Base-by-base conservation (phyloP, 2,113 vertebrate species). In the Cynoglossus semilaevis region DNA sequence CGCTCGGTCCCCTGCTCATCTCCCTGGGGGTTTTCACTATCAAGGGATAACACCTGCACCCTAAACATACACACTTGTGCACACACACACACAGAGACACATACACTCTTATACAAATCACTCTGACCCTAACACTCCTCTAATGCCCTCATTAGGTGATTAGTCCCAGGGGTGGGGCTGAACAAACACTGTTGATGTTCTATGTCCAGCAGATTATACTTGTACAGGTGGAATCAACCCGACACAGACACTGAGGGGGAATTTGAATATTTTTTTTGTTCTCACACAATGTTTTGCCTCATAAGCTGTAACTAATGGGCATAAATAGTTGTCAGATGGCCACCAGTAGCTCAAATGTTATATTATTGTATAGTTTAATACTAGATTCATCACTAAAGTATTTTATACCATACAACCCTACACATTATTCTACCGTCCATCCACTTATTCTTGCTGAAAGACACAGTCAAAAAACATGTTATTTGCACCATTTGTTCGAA, bases 71-170 rank as follows among this genome's bases (percentile, higher is more conserved):
- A 79, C 67, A 73, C 64, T 63, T 46, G 50, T 40, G 63, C 62
- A 73, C 46, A 50, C 52, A 46, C 49, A 67, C 38, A 63, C 38
- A 29, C 51, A 61, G 15, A 8, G 2, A 3, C 42, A 58, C 67
- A 74, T 54, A 73, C 52, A 72, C 22, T 9, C 60, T 54, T 57
- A 81, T 56, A 81, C 76, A 88, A 85, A 84, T 76, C 50, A 64
- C 72, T 69, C 35, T 88, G 85, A 90, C 83, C 87, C 71, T 78
- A 76, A 81, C 72, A 83, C 84, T 80, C 74, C 44, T 74, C 65
- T 78, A 82, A 87, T 86, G 82, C 81, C 78, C 83, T 88, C 80
- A 88, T 88, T 88, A 84, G 80, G 77, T 89, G 80, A 90, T 89
- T 90, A 88, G 85, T 86, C 84, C 76, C 83, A 82, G 51, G 76